Percentiles rank a stretch among this genome's conserved stretches.
These are phyloP conservation scores for Anolis sagrei DNA, from an alignment of 2,113 vertebrate genomes.

Conservation along the genomic window DNA sequence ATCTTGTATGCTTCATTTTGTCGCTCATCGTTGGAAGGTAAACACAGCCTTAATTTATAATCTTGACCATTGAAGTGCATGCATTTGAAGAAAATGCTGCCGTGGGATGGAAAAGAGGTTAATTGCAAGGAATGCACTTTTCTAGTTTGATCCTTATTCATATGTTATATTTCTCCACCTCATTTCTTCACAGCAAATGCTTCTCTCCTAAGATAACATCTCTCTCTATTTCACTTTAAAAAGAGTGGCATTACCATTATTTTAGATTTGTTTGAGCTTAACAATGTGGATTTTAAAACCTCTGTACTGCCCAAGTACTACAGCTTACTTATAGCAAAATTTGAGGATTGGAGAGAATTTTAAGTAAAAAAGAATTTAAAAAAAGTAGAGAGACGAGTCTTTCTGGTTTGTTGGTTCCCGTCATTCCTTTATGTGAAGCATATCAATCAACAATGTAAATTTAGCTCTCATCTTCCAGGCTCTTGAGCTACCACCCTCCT, in stretches of 20 bases:
- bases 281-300: not conserved
- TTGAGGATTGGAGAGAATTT: not conserved
- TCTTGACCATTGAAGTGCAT: no score
- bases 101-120: no score
- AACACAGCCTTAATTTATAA: no score
- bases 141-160: no score
- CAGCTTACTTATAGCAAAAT: not conserved
- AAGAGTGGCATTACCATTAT: not conserved
- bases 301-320: not conserved
- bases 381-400: not conserved
- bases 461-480: not conserved
- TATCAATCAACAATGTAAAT: not conserved
- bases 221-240: not conserved
- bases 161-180: no score
- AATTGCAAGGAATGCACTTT: no score
- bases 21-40: no score
- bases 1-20: no score
- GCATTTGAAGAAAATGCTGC: no score
- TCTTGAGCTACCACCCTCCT: not conserved
- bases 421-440: constrained; percentile 27
- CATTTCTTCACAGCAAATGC: not conserved
- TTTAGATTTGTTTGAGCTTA: not conserved
- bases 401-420: not conserved
- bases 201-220: not conserved
- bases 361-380: constrained; percentile 16